Conservation (phyloP, 2,113 vertebrate species). For the Paraplagusia blochii region DNA sequence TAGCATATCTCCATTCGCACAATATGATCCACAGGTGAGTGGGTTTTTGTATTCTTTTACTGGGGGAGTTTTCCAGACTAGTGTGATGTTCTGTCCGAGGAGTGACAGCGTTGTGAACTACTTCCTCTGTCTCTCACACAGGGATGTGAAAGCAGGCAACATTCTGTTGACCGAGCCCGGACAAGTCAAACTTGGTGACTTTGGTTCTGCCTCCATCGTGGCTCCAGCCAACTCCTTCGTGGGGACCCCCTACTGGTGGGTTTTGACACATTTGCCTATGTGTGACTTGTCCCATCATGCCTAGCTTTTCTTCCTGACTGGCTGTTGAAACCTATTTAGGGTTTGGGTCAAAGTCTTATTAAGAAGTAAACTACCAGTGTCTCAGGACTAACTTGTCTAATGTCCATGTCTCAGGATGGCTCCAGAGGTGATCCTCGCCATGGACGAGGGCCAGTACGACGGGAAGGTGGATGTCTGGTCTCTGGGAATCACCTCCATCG, state of each 20-base stretch:
- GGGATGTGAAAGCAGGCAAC: slow-evolving; percentile 91
- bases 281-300: too few relatives aligned
- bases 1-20: slow-evolving; percentile 91
- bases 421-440: slow-evolving; percentile 90
- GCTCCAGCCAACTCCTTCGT: slow-evolving; percentile 91
- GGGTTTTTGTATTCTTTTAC: not conserved
- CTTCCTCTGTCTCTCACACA: slow-evolving; percentile 31
- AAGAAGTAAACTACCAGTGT: too few relatives aligned
- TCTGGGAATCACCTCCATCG: slow-evolving; percentile 89
- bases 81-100: too few relatives aligned
- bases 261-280: not conserved
- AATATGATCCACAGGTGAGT: slow-evolving; percentile 97
- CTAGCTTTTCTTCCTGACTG: too few relatives aligned
- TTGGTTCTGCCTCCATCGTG: slow-evolving; percentile 88
- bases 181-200: slow-evolving; percentile 89
- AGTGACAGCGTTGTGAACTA: not conserved
- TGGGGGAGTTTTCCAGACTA: not conserved
- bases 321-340: too few relatives aligned
- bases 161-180: slow-evolving; percentile 90
- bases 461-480: slow-evolving; percentile 95
- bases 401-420: slow-evolving; percentile 80
- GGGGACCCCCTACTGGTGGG: slow-evolving; percentile 89
- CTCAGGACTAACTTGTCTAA: too few relatives aligned
- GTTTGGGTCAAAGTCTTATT: too few relatives aligned
- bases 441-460: slow-evolving; percentile 93